Conservation (phyloP, 2,888 invertebrate genomes). For the Lepeophtheirus nordmannii region DNA sequence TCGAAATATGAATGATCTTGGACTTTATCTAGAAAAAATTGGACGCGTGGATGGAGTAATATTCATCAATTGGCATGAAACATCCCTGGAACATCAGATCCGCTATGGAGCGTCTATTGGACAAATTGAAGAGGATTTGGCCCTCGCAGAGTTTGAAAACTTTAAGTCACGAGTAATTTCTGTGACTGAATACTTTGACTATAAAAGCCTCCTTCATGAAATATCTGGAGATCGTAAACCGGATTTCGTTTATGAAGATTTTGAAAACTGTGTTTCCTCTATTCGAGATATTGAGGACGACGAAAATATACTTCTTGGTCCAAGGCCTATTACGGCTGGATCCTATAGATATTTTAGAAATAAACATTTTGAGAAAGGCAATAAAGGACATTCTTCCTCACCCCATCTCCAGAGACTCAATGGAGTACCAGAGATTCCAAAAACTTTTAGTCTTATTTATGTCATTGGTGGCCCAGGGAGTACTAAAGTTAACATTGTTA, state of each 20-base stretch:
- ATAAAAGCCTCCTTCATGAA: constrained; percentile 49
- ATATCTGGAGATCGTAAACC: constrained; percentile 25
- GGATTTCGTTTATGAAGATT: background rate
- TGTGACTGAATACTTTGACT: constrained; percentile 76
- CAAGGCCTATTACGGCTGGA: background rate
- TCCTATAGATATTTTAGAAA: constrained; percentile 1
- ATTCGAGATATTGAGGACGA: background rate
- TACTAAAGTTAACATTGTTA: constrained; percentile 64
- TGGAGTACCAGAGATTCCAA: constrained; percentile 34
- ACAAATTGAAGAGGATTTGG: constrained; percentile 26
- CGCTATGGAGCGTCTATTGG: constrained; percentile 77
- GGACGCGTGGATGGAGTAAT: constrained; percentile 73
- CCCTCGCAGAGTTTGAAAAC: constrained; percentile 27
- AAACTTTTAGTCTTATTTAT: constrained; percentile 9
- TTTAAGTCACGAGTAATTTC: constrained; percentile 33
- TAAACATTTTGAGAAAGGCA: background rate
- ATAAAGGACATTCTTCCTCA: background rate
- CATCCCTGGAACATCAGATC: constrained; percentile 69
- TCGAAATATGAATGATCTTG: constrained; percentile 75
- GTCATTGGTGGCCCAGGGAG: constrained; percentile 65
- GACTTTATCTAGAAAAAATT: constrained; percentile 71
- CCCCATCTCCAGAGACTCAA: background rate
- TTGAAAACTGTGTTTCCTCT: background rate
- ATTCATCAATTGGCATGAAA: constrained; percentile 69
- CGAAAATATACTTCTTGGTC: background rate